Conservation (phyloP, 2,113 vertebrate species). For the Prunella himalayana region DNA sequence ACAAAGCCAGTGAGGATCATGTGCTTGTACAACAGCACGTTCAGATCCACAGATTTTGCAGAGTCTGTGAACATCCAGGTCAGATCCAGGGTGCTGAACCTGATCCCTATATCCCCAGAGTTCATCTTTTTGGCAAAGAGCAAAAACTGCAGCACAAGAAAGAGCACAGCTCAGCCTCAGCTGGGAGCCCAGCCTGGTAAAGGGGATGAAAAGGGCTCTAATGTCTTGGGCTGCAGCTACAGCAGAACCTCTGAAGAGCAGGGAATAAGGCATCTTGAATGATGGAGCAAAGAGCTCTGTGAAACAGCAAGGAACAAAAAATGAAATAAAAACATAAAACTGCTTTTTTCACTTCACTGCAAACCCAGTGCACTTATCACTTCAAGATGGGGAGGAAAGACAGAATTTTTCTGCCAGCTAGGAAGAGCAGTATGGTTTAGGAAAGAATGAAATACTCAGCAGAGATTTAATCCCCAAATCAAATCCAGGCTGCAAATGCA, state of each 20-base stretch:
- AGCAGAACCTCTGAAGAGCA: neutral
- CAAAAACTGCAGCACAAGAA: neutral
- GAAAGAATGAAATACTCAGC: neutral
- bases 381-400: neutral
- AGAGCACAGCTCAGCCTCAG: neutral
- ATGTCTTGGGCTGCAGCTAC: neutral
- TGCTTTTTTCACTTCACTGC: neutral
- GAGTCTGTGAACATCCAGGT: neutral
- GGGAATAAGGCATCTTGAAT: neutral
- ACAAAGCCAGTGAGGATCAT: neutral
- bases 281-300: neutral
- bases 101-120: neutral
- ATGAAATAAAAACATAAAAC: neutral
- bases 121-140: neutral
- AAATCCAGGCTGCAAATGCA: neutral
- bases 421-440: neutral
- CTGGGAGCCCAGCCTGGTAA: neutral
- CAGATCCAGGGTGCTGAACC: neutral
- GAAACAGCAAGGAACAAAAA: neutral
- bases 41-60: neutral
- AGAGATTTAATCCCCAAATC: slow-evolving; percentile 19
- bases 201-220: neutral
- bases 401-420: neutral
- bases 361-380: neutral
- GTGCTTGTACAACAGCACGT: neutral